phyloP scores from a whole-genome alignment of 2,113 vertebrate genomes.

The Pelecanus crispus region DNA sequence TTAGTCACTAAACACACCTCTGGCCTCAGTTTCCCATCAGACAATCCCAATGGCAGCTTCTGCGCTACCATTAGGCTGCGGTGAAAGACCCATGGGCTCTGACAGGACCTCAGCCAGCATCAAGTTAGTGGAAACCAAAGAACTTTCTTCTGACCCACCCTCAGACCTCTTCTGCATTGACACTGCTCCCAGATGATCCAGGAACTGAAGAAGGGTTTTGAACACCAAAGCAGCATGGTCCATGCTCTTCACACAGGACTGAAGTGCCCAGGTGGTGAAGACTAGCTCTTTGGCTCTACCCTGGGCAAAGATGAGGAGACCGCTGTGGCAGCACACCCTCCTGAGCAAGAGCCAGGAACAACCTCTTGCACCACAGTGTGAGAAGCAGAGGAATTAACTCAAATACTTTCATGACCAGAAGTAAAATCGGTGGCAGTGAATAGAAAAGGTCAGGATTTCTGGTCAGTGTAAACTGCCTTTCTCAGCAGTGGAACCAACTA shows the following conservation, averaged over 20 bases:
- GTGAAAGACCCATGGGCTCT: neutral
- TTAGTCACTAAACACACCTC: neutral
- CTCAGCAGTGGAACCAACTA: neutral
- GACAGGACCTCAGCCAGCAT: neutral
- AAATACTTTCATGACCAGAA: neutral
- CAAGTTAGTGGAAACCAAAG: neutral
- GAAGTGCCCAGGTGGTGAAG: neutral
- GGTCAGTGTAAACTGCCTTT: neutral
- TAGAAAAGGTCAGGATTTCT: neutral
- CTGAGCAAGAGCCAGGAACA: neutral
- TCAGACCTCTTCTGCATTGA: neutral
- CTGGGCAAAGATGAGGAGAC: neutral
- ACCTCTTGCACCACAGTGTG: neutral
- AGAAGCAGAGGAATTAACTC: neutral
- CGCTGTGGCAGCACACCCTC: neutral
- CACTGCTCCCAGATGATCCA: neutral
- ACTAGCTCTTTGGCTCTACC: neutral
- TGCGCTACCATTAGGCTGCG: neutral
- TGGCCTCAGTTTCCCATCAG: neutral
- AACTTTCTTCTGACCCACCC: neutral
- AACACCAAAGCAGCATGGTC: neutral
- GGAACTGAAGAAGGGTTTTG: neutral
- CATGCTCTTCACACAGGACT: neutral
- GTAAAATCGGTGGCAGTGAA: neutral
- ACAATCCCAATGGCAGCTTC: neutral